Base-by-base conservation (phyloP, 2,113 vertebrate species). In the Colinus virginianus region DNA sequence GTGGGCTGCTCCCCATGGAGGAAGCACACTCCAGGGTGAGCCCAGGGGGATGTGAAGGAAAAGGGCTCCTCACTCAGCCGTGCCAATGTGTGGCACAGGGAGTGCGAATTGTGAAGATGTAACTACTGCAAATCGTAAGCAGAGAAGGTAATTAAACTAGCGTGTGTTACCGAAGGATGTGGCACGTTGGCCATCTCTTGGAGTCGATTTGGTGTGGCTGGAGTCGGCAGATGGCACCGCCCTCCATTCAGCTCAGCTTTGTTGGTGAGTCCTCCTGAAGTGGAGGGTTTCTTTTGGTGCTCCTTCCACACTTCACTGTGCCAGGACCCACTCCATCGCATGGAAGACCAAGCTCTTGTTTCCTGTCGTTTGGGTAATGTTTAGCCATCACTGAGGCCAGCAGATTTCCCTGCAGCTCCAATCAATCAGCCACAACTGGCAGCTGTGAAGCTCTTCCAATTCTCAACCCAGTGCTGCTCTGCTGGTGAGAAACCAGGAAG, bases 191-290 rank as follows among this genome's bases (percentile, higher is more conserved):
- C 13, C 55, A 69, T 34, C 76, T 81, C 55, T 58, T 62, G 79
- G 70, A 53, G 76, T 25, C 77, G 53, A 13, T 25, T 51, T 13
- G 3, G 16, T 18, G 11, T 3, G 83, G 87, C n/a, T 86, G 81
- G 55, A 75, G 49, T 34, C 72, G 12, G 93, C 58, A 79, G 87
- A n/a, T 15, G 11, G 75, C 8, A 8, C 88, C 78, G 66, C 20
- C 43, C 66, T 8, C 0, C 0, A 38, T 7, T 36, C 30, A 17
- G 6, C 3, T 7, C 21, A 2, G 68, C 25, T 45, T 38, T 34
- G 64, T 49, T 13, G 43, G 12, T 6, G 43, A 74, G 68, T 7
- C 63, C 40, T 32, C 2, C 74, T 70, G 82, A 30, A n/a, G 55
- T 7, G 7, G 25, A 38, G 59, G 40, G 7, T 43, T 46, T 9